Percentiles rank a stretch among this genome's conserved stretches.
These are phyloP conservation scores for Rhizoglyphus robini DNA, from an alignment of 1,140 invertebrate genomes.

Conservation along the genomic window DNA sequence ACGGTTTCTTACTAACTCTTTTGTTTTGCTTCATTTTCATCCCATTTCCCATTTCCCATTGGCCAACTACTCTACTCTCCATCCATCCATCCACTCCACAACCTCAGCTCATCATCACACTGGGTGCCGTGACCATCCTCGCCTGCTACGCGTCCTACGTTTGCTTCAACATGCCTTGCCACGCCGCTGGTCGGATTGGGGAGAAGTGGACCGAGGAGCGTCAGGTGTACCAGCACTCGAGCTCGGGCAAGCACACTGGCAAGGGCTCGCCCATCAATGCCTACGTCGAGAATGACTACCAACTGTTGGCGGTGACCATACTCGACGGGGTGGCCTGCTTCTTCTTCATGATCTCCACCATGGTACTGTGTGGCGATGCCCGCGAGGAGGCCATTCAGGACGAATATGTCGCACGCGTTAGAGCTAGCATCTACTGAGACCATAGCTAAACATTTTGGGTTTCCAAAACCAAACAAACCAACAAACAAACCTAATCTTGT, in stretches of 20 bases:
- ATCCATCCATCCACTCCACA: no score
- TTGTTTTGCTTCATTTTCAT: no score
- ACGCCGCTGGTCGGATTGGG: not conserved
- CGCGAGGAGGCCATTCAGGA: conserved; percentile 19
- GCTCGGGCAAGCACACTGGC: not conserved
- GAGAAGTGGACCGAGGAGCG: not conserved
- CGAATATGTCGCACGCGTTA: conserved; percentile 18
- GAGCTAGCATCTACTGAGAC: conserved; percentile 17
- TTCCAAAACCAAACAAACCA: no score
- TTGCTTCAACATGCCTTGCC: conserved; percentile 14
- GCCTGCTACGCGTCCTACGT: conserved; percentile 13
- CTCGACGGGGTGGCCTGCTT: not conserved
- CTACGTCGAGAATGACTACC: conserved; percentile 6
- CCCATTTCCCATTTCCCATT: no score
- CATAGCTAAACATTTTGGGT: no score
- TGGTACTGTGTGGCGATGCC: conserved; percentile 8
- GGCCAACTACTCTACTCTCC: no score
- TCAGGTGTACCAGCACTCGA: conserved; percentile 10
- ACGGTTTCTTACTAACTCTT: not conserved
- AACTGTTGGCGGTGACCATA: not conserved
- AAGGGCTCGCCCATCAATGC: conserved; percentile 11
- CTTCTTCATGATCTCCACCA: not conserved
- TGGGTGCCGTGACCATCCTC: conserved; percentile 12
- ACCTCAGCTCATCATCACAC: conserved; percentile 16
- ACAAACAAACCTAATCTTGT: no score